These are phyloP conservation scores for Glossosoma conforme DNA, from an alignment of 1,140 invertebrate genomes.

Conservation along the genomic window DNA sequence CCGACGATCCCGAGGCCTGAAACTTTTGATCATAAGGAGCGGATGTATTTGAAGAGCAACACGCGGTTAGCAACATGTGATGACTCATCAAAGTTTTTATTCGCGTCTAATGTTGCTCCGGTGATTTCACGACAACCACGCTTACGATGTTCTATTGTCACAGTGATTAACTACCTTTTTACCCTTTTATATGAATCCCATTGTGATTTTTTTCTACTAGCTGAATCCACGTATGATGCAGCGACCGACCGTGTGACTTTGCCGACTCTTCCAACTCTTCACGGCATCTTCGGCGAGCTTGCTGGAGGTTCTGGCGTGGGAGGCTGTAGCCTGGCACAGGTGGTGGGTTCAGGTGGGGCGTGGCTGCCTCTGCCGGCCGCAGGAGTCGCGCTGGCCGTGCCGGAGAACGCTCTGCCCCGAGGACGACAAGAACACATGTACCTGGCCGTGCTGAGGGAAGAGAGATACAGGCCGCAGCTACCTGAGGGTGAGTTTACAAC, in stretches of 20 bases:
- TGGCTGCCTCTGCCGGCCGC: slow-evolving; percentile 60
- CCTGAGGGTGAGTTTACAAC: slow-evolving; percentile 56
- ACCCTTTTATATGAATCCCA: not conserved
- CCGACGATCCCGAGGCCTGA: no score
- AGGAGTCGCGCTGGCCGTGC: slow-evolving; percentile 63
- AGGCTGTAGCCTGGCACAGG: slow-evolving; percentile 34
- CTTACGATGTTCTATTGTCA: no score
- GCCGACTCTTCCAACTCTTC: slow-evolving; percentile 48
- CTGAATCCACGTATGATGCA: slow-evolving; percentile 65
- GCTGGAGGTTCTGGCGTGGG: not conserved
- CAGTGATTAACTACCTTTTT: no score
- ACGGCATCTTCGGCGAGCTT: slow-evolving; percentile 16
- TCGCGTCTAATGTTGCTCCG: no score
- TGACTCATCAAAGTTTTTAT: no score
- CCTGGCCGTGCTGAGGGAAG: slow-evolving; percentile 64
- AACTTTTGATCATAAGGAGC: no score
- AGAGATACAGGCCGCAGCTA: slow-evolving; percentile 61
- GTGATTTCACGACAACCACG: no score
- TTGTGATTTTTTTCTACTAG: slow-evolving; percentile 42
- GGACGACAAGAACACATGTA: slow-evolving; percentile 59
- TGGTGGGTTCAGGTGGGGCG: slow-evolving; percentile 52
- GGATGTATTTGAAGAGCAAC: no score
- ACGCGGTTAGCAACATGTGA: no score
- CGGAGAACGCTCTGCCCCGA: slow-evolving; percentile 62
- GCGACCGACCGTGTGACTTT: slow-evolving; percentile 52